Conservation (phyloP, 2,113 vertebrate species). For the Erpornis zantholeuca region DNA sequence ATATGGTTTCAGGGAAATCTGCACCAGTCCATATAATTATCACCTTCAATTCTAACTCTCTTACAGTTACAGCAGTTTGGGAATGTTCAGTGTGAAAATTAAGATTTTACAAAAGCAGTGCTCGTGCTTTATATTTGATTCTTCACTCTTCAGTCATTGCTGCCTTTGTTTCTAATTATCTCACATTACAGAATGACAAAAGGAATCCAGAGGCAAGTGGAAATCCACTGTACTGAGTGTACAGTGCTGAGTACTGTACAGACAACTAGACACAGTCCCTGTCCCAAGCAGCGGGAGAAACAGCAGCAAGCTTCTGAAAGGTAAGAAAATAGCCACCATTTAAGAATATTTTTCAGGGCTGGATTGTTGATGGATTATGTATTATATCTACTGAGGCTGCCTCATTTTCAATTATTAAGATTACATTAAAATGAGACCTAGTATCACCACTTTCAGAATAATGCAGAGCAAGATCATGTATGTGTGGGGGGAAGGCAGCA, state of each 20-base stretch:
- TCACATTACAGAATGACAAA: neutral
- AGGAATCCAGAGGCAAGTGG: neutral
- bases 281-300: neutral
- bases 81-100: constrained; percentile 24
- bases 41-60: constrained; percentile 21
- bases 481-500: rapidly evolving
- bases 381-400: neutral
- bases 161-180: neutral
- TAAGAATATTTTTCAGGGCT: neutral
- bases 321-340: neutral
- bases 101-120: neutral
- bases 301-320: neutral
- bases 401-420: neutral
- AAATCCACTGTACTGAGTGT: neutral
- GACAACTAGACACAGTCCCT: neutral
- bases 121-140: neutral
- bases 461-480: neutral
- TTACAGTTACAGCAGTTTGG: constrained; percentile 23
- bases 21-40: constrained; percentile 57
- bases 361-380: neutral
- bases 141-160: neutral
- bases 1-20: constrained; percentile 22
- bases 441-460: neutral
- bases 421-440: neutral
- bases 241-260: neutral